These are phyloP conservation scores for Mactromeris polynyma DNA, from an alignment of 2,888 invertebrate genomes.

Conservation along the genomic window DNA sequence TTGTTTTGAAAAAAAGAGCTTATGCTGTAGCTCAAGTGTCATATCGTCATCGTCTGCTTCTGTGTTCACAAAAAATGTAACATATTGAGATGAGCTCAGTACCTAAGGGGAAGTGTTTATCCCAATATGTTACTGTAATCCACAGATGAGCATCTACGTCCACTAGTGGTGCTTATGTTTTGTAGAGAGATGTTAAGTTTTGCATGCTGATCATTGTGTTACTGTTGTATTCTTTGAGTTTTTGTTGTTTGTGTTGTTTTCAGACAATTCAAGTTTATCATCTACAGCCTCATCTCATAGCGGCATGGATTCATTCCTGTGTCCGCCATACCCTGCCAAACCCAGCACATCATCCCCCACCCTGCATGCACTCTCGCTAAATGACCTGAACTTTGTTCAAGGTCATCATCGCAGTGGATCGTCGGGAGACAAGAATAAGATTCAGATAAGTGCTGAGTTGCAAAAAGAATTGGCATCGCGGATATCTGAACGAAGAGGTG, in stretches of 20 bases:
- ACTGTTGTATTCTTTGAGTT: slow-evolving; percentile 55
- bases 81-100: no score
- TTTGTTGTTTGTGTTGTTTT: slow-evolving; percentile 62
- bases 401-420: slow-evolving; percentile 84
- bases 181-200: neutral
- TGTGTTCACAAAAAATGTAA: no score
- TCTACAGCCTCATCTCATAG: slow-evolving; percentile 67
- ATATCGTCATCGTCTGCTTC: no score
- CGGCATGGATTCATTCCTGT: slow-evolving; percentile 49
- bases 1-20: no score
- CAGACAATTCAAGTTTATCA: slow-evolving; percentile 75
- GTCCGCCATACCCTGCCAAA: slow-evolving; percentile 54
- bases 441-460: slow-evolving; percentile 83
- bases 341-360: slow-evolving; percentile 77
- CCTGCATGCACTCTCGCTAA: slow-evolving; percentile 71
- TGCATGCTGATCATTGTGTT: slow-evolving; percentile 21
- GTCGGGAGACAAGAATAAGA: slow-evolving; percentile 83
- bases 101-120: no score
- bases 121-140: no score
- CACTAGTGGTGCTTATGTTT: neutral
- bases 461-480: slow-evolving; percentile 80
- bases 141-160: no score
- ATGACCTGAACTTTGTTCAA: slow-evolving; percentile 53
- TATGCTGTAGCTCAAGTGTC: no score
- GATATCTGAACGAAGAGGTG: slow-evolving; percentile 59